phyloP scores from a whole-genome alignment of 2,888 invertebrate species.

The Pharmacophagus antenor region DNA sequence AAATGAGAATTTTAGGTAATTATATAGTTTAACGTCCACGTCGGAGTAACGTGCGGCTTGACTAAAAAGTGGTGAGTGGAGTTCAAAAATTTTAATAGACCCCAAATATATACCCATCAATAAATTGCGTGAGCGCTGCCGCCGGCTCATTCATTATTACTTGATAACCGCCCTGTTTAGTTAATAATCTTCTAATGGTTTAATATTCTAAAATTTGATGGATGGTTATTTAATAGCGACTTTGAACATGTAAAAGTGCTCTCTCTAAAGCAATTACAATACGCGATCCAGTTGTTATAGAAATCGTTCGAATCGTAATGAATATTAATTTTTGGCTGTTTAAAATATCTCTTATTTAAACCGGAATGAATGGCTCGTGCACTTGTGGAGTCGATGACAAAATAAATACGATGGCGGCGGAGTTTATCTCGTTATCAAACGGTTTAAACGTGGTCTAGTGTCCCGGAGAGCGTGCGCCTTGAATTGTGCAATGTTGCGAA shows the following conservation, averaged over 20 bases:
- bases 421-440: slow-evolving; percentile 48
- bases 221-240: slow-evolving; percentile 44
- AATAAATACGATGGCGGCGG: slow-evolving; percentile 33
- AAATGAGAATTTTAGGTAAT: slow-evolving; percentile 30
- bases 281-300: not conserved
- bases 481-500: slow-evolving; percentile 57
- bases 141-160: slow-evolving; percentile 46
- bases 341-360: slow-evolving; percentile 4
- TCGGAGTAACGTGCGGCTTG: slow-evolving; percentile 34
- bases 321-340: slow-evolving; percentile 21
- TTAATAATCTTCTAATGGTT: slow-evolving; percentile 38
- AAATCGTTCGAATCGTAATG: slow-evolving; percentile 6
- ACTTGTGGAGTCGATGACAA: slow-evolving; percentile 26
- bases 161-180: slow-evolving; percentile 40
- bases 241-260: slow-evolving; percentile 33
- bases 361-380: slow-evolving; percentile 11
- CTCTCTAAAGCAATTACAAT: slow-evolving; percentile 10
- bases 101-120: slow-evolving; percentile 39
- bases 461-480: slow-evolving; percentile 46
- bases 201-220: slow-evolving; percentile 39
- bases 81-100: slow-evolving; percentile 44
- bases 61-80: slow-evolving; percentile 44
- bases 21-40: slow-evolving; percentile 33
- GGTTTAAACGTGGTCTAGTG: slow-evolving; percentile 46
- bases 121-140: slow-evolving; percentile 48